Percentiles rank a stretch among this genome's conserved stretches.
Conservation (phyloP, 2,888 invertebrate genomes). For the Eurois occulta region DNA sequence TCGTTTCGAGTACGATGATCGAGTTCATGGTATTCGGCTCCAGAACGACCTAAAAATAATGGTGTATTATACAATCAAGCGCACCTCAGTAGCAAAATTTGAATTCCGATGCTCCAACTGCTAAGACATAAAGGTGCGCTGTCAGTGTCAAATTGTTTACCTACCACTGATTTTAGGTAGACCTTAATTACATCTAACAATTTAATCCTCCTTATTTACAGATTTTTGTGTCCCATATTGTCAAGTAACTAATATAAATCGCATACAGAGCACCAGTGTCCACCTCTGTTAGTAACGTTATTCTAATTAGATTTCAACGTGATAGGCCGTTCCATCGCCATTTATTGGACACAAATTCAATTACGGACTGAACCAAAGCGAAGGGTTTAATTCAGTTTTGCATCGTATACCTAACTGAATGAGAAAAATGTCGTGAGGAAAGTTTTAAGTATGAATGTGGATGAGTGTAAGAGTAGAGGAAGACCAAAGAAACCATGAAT, state of each 20-base stretch:
- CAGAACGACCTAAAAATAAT: too few relatives aligned
- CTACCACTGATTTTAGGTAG: too few relatives aligned
- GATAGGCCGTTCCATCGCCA: neutral
- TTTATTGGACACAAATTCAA: conserved; percentile 31
- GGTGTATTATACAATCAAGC: too few relatives aligned
- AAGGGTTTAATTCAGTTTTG: neutral
- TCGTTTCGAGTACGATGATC: too few relatives aligned
- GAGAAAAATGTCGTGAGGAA: too few relatives aligned
- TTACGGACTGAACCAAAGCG: conserved; percentile 8
- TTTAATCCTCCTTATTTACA: neutral
- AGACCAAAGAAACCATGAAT: too few relatives aligned
- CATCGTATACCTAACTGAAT: neutral
- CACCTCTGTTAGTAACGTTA: conserved; percentile 9
- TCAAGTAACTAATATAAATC: conserved; percentile 1
- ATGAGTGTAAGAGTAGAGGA: neutral
- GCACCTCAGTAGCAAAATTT: too few relatives aligned
- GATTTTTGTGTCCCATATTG: neutral
- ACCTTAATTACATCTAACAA: too few relatives aligned
- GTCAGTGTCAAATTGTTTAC: neutral
- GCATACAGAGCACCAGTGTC: neutral
- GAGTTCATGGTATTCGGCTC: too few relatives aligned
- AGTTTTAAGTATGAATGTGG: too few relatives aligned
- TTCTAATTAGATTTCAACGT: conserved; percentile 19
- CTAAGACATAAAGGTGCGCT: too few relatives aligned
- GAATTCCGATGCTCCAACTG: too few relatives aligned